phyloP scores from a whole-genome alignment of 1,140 invertebrate species.

The Paralvinella palmiformis region DNA sequence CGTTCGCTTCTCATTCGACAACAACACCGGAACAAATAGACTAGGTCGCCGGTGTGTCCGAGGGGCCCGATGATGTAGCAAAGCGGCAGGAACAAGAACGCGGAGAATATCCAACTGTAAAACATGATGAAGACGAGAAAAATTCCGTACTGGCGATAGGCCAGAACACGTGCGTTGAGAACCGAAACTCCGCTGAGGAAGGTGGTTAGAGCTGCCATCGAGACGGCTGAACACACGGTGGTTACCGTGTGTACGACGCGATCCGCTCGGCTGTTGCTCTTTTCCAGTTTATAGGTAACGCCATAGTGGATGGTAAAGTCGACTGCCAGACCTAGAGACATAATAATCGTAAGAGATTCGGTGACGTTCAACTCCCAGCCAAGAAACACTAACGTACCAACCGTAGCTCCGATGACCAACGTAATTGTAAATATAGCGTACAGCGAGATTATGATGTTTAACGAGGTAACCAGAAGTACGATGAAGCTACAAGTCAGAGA shows the following conservation, averaged over 20 bases:
- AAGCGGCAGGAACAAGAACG: conserved; percentile 83
- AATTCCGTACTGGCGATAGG: conserved; percentile 89
- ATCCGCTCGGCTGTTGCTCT: conserved; percentile 29
- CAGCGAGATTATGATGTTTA: conserved; percentile 79
- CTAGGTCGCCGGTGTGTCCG: conserved; percentile 46
- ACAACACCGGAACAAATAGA: too few relatives aligned
- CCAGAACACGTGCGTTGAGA: conserved; percentile 77
- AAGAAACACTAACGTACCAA: conserved; percentile 75
- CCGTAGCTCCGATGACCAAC: conserved; percentile 76
- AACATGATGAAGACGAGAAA: conserved; percentile 86
- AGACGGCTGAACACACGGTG: conserved; percentile 77
- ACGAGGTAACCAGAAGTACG: conserved; percentile 75
- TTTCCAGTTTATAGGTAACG: conserved; percentile 67
- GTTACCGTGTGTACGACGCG: conserved; percentile 56
- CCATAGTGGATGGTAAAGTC: conserved; percentile 95
- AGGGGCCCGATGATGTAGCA: conserved; percentile 58
- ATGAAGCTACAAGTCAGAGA: conserved; percentile 72
- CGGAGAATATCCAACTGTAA: conserved; percentile 87
- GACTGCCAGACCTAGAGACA: conserved; percentile 89
- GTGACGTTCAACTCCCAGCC: conserved; percentile 93
- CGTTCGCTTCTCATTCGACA: too few relatives aligned
- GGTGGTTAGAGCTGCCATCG: conserved; percentile 88
- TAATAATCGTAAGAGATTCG: conserved; percentile 87
- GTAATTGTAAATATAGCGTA: conserved; percentile 79
- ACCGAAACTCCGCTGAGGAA: conserved; percentile 85